phyloP scores from a whole-genome alignment of 1,140 invertebrate species.

The Calephelis nemesis region DNA sequence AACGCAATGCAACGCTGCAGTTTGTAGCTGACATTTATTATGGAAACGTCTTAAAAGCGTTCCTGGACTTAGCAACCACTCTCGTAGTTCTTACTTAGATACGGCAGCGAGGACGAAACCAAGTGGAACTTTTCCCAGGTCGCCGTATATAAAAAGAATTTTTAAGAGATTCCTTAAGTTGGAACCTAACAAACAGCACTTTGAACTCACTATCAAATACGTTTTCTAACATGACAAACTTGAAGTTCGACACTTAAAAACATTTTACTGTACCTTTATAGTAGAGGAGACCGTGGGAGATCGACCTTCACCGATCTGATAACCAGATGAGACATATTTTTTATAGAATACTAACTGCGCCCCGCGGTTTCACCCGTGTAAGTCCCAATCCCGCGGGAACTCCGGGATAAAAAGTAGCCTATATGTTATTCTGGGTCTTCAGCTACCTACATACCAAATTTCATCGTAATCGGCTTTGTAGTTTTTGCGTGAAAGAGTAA shows the following conservation, averaged over 20 bases:
- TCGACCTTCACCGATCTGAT: too few species aligned
- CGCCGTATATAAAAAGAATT: conserved; percentile 72
- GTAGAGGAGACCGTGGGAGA: too few species aligned
- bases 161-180: conserved; percentile 63
- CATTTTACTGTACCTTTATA: not conserved
- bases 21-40: conserved; percentile 61
- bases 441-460: too few species aligned
- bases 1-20: conserved; percentile 36
- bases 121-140: conserved; percentile 74
- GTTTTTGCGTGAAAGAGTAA: too few species aligned
- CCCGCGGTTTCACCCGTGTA: too few species aligned
- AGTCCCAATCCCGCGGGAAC: too few species aligned
- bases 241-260: conserved; percentile 6
- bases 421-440: too few species aligned
- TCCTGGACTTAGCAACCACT: conserved; percentile 63
- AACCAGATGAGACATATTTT: too few species aligned
- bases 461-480: too few species aligned
- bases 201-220: conserved; percentile 39
- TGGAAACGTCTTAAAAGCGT: conserved; percentile 68
- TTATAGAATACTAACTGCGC: too few species aligned
- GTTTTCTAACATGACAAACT: conserved; percentile 21
- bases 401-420: too few species aligned
- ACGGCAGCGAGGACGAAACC: conserved; percentile 61
- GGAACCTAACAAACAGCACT: conserved; percentile 51
- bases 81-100: conserved; percentile 66